These are phyloP conservation scores for Siderastrea siderea DNA, from an alignment of 92 coral and sea anemone species.

Conservation along the genomic window DNA sequence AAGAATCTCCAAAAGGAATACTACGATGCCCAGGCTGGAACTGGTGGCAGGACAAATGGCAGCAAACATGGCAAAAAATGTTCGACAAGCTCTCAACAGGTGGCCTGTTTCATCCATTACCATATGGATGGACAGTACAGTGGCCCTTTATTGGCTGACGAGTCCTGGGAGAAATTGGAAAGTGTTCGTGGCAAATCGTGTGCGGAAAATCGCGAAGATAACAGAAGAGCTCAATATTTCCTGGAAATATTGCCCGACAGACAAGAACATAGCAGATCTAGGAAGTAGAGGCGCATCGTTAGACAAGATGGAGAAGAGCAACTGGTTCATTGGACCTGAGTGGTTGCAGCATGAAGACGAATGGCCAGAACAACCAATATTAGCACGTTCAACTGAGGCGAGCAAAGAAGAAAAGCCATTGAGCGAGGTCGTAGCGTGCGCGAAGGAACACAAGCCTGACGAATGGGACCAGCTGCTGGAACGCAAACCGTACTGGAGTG, in stretches of 20 bases:
- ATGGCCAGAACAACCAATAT: slow-evolving; percentile 27
- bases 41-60: too few relatives aligned
- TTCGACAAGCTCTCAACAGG: too few relatives aligned
- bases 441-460: slow-evolving; percentile 19
- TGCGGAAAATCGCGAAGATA: slow-evolving; percentile 44
- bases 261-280: slow-evolving; percentile 71
- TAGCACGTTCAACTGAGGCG: background rate
- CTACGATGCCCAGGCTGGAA: too few relatives aligned
- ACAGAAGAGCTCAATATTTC: slow-evolving; percentile 12
- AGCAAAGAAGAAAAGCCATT: slow-evolving; percentile 8
- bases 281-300: slow-evolving; percentile 55
- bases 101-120: background rate
- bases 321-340: slow-evolving; percentile 17
- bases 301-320: slow-evolving; percentile 7
- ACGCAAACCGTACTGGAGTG: slow-evolving; percentile 3
- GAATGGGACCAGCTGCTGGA: slow-evolving; percentile 47
- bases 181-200: slow-evolving; percentile 40
- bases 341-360: slow-evolving; percentile 6
- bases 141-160: background rate
- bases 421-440: background rate
- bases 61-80: too few relatives aligned
- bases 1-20: too few relatives aligned
- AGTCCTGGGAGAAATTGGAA: slow-evolving; percentile 24
- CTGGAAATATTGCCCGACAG: slow-evolving; percentile 54
- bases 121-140: background rate